These are phyloP conservation scores for Drosophila willistoni DNA, from an alignment of 1,140 invertebrate genomes.

Conservation along the genomic window DNA sequence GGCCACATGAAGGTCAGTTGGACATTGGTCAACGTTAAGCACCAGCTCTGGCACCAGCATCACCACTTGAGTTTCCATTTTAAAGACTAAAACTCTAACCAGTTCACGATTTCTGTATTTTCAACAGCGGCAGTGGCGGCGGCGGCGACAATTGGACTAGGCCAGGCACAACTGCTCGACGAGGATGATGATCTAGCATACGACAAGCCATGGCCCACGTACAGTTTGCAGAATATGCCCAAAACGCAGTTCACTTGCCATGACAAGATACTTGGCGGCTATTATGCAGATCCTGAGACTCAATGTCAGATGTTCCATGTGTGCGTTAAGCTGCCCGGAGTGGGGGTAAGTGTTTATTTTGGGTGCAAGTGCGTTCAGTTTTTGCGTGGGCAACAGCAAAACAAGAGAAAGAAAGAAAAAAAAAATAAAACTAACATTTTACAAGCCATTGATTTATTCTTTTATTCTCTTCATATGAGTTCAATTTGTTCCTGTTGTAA, in stretches of 20 bases:
- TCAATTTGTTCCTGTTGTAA: neutral
- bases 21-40: conserved; percentile 37
- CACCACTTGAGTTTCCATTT: conserved; percentile 23
- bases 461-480: too few relatives aligned
- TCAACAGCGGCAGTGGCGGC: conserved; percentile 49
- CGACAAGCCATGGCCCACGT: conserved; percentile 85
- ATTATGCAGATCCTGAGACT: conserved; percentile 95
- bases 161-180: conserved; percentile 63
- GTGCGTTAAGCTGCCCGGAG: conserved; percentile 91
- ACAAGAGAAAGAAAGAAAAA: neutral
- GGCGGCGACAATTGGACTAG: conserved; percentile 46
- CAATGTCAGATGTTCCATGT: conserved; percentile 97
- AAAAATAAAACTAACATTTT: neutral
- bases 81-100: conserved; percentile 46
- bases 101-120: conserved; percentile 56
- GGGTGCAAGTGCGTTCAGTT: conserved; percentile 30
- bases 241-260: conserved; percentile 93
- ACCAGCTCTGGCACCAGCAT: conserved; percentile 21
- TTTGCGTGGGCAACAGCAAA: conserved; percentile 17
- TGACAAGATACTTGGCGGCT: conserved; percentile 94
- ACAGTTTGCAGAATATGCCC: conserved; percentile 91
- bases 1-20: conserved; percentile 62
- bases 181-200: conserved; percentile 68
- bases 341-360: conserved; percentile 85
- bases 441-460: neutral